Base-by-base conservation (phyloP, 2,888 invertebrate species). In the Parapristionchus giblindavisi region DNA sequence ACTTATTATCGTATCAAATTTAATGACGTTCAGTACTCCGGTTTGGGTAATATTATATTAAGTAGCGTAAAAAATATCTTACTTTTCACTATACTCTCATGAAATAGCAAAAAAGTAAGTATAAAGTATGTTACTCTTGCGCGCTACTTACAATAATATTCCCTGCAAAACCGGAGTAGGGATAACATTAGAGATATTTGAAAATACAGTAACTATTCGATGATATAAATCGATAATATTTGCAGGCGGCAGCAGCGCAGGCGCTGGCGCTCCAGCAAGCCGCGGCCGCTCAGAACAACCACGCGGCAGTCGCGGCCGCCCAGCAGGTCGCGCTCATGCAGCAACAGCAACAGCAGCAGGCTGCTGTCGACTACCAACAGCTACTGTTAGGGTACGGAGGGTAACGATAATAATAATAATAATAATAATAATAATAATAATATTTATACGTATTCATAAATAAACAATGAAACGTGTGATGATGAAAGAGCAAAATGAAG, bases 361-460 rank as follows among this genome's bases (percentile, higher is more conserved):
- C 77, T n/a, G 79, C 79, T 3, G 78, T 76, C 34, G 83, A 82
- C 70, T 83, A 83, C 76, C 83, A 83, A 72, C 83, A 83, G 63
- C 66, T 83, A 38, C 72, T 83, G 52, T 61, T 83, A 17, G 78
- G 77, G 83, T 83, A 73, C 3, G 73, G 1, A 65, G n/a, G 3
- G 17, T 40, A 24, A 3, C 29, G 2, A 36, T 24, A 52, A 11
- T 52, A 21, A 52, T 48, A 17, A 48, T 48, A 14, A 14, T 48
- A 14, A 8, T 17, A 48, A 48, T 8, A 48, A 48, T 48, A 14
- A 17, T 14, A 17, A 17, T 48, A 17, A 48, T 48, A 8, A 17
- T 17, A 21, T 52, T 21, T 52, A 21, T 52, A 21, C 29, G 6
- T 56, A 29, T 14, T 56, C 2, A 29, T 32, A 3, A 6, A 14